Evolutionary conservation across 2,888 invertebrate genomes (phyloP), one percentile per base, ranked within the genome.

Genomic region (Latrodectus elegans): DNA sequence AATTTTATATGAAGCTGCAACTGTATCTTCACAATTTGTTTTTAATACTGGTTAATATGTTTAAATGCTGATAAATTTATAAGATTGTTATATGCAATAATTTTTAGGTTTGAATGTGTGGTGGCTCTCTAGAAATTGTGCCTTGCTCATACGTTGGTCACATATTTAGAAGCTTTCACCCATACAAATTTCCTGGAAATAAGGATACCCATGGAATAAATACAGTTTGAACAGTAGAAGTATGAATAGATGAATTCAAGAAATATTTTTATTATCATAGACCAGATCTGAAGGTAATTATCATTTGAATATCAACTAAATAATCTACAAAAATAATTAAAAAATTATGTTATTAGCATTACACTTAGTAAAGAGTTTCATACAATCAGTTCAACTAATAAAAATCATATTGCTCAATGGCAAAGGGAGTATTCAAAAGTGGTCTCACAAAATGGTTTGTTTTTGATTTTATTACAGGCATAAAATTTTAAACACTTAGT

Each of bases 201-300:
- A 93, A 93, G 91, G 94, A 99, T 92, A 98, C 98, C 0, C 99
- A 99, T 92, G 99, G 98, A 90, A 96, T 98, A 88, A 99, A 99
- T 93, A 98, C 98, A 0, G 98, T 97, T 67, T 94, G 99, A 64
- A 94, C 98, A 93, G 98, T 97, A 0, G 95, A 97, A 80, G 98
- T 98, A 10, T 99, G 99, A 99, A 98, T 99, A 99, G 99, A 99
- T 92, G 97, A 97, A 75, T 99, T 97, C 92, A 97, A 97, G 77
- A 94, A 97, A 89, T 94, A 99, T 83, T 99, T 97, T 93, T 98
- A 97, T 91, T 93, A 96, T 91, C 95, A 98, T 92, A 94, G 97
- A 67, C 95, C 95, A 0, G 96, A 96, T 91, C 93, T 96, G 15
- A 93, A 95, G 93, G 95, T 95, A 91, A 92, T 92, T 64, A 68